Evolutionary conservation across 2,888 invertebrate genomes (phyloP).

Genomic region (Melipona bicolor): DNA sequence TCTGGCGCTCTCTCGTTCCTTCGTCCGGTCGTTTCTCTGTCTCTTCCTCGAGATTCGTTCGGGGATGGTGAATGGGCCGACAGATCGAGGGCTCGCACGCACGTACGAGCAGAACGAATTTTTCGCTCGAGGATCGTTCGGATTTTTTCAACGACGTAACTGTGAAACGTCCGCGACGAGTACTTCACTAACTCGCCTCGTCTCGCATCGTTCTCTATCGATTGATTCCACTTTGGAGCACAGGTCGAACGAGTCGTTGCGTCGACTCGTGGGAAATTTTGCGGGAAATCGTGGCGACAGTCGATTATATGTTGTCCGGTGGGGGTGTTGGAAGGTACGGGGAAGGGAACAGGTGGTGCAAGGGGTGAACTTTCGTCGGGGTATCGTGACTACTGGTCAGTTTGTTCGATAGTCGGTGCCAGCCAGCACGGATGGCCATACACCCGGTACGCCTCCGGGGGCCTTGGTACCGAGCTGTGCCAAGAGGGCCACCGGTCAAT

Average conservation of each 20-base stretch:
- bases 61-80: conserved; percentile 40
- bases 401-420: conserved; percentile 84
- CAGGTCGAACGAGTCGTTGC: background rate
- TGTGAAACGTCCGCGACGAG: too few species aligned
- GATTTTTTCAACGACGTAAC: too few species aligned
- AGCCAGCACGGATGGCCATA: conserved; percentile 82
- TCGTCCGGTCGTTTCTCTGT: background rate
- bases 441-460: conserved; percentile 75
- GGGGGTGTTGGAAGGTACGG: conserved; percentile 3
- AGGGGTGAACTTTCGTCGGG: conserved; percentile 64
- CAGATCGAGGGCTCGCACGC: conserved; percentile 32
- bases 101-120: background rate
- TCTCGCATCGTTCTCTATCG: too few species aligned
- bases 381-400: conserved; percentile 84
- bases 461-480: conserved; percentile 84
- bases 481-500: conserved; percentile 84
- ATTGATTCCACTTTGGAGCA: background rate
- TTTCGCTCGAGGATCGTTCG: too few species aligned
- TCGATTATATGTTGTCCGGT: background rate
- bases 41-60: background rate
- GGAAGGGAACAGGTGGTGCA: conserved; percentile 48
- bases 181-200: too few species aligned
- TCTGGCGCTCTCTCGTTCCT: conserved; percentile 12
- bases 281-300: background rate
- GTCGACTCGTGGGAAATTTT: background rate